Conservation (phyloP, 2,888 invertebrate genomes). For the Cyrtodaria siliqua region DNA sequence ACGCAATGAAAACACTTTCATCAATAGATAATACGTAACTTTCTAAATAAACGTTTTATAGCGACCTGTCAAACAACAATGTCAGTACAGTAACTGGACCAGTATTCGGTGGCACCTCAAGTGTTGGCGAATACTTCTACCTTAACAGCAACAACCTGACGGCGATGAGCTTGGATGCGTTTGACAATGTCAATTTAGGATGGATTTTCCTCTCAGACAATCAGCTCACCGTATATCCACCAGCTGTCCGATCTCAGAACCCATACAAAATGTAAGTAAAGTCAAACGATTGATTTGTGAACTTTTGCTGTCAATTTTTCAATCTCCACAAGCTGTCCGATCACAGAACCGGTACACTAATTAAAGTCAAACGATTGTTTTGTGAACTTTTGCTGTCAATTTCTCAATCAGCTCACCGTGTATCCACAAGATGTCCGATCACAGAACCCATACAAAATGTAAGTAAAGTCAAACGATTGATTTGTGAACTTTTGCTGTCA, state of each 20-base stretch:
- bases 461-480: no score
- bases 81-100: conserved; percentile 27
- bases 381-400: no score
- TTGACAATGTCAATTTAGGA: conserved; percentile 58
- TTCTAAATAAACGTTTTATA: no score
- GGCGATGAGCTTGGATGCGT: conserved; percentile 58
- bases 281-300: no score
- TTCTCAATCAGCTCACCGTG: conserved; percentile 59
- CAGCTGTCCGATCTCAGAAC: conserved; percentile 57
- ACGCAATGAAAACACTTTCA: no score
- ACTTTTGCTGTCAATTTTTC: no score
- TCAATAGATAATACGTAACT: no score
- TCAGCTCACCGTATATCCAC: conserved; percentile 62
- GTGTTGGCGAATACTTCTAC: conserved; percentile 49
- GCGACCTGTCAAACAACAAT: conserved; percentile 42
- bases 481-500: no score
- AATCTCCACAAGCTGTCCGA: no score
- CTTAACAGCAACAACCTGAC: conserved; percentile 62
- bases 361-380: no score
- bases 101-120: conserved; percentile 54
- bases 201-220: conserved; percentile 61
- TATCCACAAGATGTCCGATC: conserved; percentile 64
- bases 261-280: conserved; percentile 62
- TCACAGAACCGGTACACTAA: no score
- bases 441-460: conserved; percentile 62